Base-by-base conservation (phyloP, 2,888 invertebrate species). In the Cryptophagus acutangulus region DNA sequence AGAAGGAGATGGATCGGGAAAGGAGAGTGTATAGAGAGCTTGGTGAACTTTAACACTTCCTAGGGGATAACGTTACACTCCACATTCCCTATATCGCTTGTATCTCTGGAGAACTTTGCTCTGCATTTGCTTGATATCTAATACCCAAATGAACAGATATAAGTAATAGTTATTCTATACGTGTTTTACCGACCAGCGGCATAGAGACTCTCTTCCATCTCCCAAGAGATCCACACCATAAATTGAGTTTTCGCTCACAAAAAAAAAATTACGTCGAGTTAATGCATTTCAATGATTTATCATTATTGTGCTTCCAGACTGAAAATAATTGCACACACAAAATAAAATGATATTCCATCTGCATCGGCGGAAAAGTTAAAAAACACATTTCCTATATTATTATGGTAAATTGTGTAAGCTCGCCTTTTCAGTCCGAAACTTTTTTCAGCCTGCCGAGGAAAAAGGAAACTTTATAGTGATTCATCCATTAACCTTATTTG, bases 401-500 rank as follows among this genome's bases (percentile, higher is more conserved):
- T 33, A 33, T 41, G 40, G 36, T 41, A 42, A 46, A 46, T 40
- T 42, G 43, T 40, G 33, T 37, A 46, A 41, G 20, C 33, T 17
- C 41, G 39, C 38, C 39, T 40, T 47, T 44, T 43, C 40, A 41
- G 43, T 48, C 38, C 4, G 25, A 40, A 43, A 50, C 20, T 45
- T 48, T 46, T 38, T 45, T 28, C 35, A 31, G 39, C 43, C 25
- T n/a, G n/a, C n/a, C n/a, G n/a, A n/a, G n/a, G n/a, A 42, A 48
- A 49, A 48, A 48, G 37, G 43, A 52, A 51, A 51, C 46, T 46
- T 49, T 51, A 38, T 46, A 51, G 50, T 46, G 51, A 50, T 52
- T 51, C 51, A 52, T 55, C 55, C 54, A 55, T 55, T 54, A 55
- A 46, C 53, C 49, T 47, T 51, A 50, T 54, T 52, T 52, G 51